Evolutionary conservation across 2,888 invertebrate species (phyloP), one percentile per base, ranked within the genome.

Genomic region (Ophion ventricosus): DNA sequence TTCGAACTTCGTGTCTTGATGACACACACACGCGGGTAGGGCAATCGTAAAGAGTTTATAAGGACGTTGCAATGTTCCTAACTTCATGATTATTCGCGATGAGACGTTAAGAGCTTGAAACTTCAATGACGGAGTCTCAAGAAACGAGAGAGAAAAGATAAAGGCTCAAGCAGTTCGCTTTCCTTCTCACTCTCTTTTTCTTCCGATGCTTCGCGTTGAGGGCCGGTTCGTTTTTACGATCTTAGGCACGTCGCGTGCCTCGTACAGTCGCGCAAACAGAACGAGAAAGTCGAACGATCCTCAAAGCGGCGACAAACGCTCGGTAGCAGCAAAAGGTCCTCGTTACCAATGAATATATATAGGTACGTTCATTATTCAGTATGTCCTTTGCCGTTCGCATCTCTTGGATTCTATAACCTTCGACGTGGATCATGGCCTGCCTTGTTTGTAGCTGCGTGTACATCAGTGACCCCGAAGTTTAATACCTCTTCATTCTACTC

Each of bases 201-300:
- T 67, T 59, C 54, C 56, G 67, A 26, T 80, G 70, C 43, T 69
- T 69, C 72, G 49, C 49, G 59, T 54, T 80, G 80, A 78, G 74
- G 78, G 75, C 84, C 79, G 80, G 77, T 84, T 80, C 81, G 80
- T 82, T 87, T 79, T 87, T 86, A 86, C 86, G 85, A 86, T 82
- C 85, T 66, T 78, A 82, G 64, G 64, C 63, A 56, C 63, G 63
- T 84, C 70, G 49, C 72, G 56, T 72, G 43, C 77, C 66, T 76
- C 63, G 69, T 66, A 70, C 49, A 69, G 77, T 81, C 63, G 72
- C 70, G 72, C 78, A 72, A 79, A 84, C 64, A 70, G 63, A 72
- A 14, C 80, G 64, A 70, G 82, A 69, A 66, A 49, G 69, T 35
- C 70, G 25, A 43, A 61, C 67, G 64, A 70, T 72, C 64, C 67